phyloP scores from a whole-genome alignment of 2,797 vertebrate species.

The Micrastur ruficollis region DNA sequence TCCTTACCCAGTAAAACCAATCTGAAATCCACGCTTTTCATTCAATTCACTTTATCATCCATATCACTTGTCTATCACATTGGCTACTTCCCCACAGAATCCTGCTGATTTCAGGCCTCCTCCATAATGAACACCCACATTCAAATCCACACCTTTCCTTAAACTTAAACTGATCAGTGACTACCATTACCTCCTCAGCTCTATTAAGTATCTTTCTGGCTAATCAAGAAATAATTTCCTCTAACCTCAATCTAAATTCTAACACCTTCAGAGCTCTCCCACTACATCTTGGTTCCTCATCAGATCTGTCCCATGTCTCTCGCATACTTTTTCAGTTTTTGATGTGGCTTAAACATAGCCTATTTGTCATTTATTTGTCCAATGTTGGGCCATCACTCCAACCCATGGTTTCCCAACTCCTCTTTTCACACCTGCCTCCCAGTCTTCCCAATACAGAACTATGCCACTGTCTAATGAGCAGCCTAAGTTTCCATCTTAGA shows the following conservation, averaged over 20 bases:
- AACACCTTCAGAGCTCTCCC: background rate
- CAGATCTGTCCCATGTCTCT: background rate
- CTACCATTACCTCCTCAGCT: background rate
- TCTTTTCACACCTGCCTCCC: background rate
- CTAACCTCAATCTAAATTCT: background rate
- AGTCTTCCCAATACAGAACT: background rate
- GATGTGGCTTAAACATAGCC: background rate
- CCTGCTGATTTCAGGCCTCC: background rate
- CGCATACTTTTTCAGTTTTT: background rate
- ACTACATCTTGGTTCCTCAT: background rate
- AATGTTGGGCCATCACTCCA: background rate
- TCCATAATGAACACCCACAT: background rate
- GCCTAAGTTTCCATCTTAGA: background rate
- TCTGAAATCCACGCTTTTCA: background rate
- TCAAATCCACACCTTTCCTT: background rate
- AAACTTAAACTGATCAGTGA: background rate
- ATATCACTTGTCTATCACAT: background rate
- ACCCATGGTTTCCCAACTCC: background rate
- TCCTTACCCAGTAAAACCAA: background rate
- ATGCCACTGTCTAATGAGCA: background rate
- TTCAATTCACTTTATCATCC: background rate
- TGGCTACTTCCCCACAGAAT: background rate
- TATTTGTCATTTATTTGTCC: background rate
- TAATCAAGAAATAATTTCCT: background rate
- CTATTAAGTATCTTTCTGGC: background rate